Evolutionary conservation across 64 coral and sea anemone genomes (phyloP).

Genomic region (Actinia equina): DNA sequence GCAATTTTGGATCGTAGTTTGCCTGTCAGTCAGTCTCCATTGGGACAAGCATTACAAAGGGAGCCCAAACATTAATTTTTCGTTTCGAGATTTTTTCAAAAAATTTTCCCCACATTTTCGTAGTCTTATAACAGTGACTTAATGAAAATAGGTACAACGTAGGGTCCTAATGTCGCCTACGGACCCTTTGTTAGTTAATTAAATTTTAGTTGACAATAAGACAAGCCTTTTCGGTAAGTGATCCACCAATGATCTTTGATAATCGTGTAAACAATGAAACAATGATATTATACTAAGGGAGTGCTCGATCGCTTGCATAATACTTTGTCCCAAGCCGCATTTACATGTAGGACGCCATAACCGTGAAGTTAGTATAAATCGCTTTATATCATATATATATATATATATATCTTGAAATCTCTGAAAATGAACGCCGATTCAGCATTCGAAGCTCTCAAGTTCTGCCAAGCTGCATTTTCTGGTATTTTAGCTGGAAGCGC

Average conservation of each 20-base stretch:
- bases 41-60: neutral
- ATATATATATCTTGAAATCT: neutral
- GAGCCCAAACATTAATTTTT: neutral
- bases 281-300: no score
- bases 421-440: conserved; percentile 35
- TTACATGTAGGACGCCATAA: neutral
- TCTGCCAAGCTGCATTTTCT: conserved; percentile 31
- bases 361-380: no score
- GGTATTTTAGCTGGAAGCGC: conserved; percentile 48
- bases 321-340: neutral
- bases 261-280: neutral
- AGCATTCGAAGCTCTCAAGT: conserved; percentile 34
- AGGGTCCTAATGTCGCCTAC: no score
- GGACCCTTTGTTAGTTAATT: no score
- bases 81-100: neutral
- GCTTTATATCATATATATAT: no score
- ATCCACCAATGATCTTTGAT: neutral
- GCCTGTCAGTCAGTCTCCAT: neutral
- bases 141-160: no score
- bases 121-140: no score
- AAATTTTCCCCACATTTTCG: no score
- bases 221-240: neutral
- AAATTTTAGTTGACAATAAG: no score
- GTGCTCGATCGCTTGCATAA: neutral
- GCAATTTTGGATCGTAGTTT: no score